Conservation (phyloP, 2,113 vertebrate species). For the Capreolus pygargus region DNA sequence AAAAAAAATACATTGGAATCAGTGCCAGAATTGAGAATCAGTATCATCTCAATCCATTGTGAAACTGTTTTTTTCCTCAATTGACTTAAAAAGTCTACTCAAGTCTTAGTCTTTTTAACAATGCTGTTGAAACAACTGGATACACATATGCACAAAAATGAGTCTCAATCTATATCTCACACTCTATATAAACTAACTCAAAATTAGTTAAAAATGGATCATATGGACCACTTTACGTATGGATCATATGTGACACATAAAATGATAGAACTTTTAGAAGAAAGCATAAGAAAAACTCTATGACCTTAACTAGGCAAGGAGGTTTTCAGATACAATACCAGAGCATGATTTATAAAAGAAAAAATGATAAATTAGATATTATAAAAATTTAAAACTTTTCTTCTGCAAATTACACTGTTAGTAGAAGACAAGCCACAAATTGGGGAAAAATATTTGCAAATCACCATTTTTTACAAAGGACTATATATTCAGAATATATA, state of each 20-base stretch:
- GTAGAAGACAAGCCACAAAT: not conserved
- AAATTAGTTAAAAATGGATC: not conserved
- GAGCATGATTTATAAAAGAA: not conserved
- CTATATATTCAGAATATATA: not conserved
- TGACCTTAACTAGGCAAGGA: not conserved
- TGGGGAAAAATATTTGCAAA: not conserved
- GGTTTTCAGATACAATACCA: not conserved
- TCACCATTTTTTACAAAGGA: conserved; percentile 16
- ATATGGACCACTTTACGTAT: not conserved
- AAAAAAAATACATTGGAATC: not conserved
- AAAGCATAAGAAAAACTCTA: not conserved
- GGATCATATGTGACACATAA: not conserved
- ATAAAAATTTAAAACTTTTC: not conserved
- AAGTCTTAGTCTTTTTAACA: not conserved
- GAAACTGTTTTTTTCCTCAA: not conserved
- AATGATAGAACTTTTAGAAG: not conserved
- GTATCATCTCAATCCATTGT: not conserved
- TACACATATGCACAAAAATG: not conserved
- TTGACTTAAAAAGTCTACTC: not conserved
- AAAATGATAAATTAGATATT: not conserved
- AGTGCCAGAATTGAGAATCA: not conserved
- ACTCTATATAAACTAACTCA: not conserved
- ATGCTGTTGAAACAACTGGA: not conserved
- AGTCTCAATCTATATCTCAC: not conserved
- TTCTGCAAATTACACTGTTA: not conserved